phyloP scores from a whole-genome alignment of 2,113 vertebrate species.

The Rhadina sibilatrix region DNA sequence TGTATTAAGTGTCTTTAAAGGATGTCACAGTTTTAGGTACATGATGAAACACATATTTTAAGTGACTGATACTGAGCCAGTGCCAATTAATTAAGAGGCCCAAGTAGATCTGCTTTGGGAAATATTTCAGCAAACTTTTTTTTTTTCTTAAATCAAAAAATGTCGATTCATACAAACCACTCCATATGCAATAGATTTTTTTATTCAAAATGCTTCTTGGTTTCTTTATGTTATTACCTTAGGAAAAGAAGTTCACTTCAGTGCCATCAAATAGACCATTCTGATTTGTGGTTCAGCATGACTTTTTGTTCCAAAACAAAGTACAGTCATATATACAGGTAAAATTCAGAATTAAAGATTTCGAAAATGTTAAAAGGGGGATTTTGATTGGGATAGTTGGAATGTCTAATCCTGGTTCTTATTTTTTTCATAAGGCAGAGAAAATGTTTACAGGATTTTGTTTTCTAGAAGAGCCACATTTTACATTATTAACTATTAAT shows the following conservation, averaged over 20 bases:
- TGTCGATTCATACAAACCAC: background rate
- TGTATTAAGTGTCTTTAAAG: constrained; percentile 15
- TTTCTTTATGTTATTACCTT: background rate
- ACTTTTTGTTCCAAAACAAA: background rate
- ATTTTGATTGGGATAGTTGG: background rate
- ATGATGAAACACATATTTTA: background rate
- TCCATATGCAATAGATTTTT: background rate
- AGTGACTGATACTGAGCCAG: background rate
- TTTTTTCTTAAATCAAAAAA: background rate
- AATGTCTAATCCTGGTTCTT: background rate
- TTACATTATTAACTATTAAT: background rate
- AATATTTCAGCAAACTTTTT: background rate
- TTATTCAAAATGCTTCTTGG: background rate
- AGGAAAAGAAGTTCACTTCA: background rate
- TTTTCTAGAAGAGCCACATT: background rate
- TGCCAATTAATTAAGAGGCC: background rate
- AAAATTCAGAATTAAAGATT: background rate
- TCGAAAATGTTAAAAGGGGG: background rate
- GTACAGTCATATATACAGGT: background rate
- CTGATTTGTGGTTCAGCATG: background rate
- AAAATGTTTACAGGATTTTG: background rate
- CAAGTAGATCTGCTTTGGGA: background rate
- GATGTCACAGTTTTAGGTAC: background rate
- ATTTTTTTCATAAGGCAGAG: background rate
- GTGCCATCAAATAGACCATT: background rate